These are phyloP conservation scores for Branchinecta sandiegonensis DNA, from an alignment of 2,888 invertebrate species.

Conservation along the genomic window DNA sequence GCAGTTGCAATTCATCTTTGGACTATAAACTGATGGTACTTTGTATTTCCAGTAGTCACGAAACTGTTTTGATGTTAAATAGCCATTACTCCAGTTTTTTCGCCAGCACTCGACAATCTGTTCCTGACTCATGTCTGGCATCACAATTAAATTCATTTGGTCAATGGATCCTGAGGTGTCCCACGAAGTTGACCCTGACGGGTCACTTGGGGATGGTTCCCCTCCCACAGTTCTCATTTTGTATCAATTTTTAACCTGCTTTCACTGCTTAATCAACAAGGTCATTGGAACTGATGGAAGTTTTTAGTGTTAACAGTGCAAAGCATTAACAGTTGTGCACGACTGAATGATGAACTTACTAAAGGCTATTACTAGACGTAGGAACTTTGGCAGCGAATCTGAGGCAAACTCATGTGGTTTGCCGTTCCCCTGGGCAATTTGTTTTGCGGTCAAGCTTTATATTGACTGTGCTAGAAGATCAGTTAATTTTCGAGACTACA, in stretches of 20 bases:
- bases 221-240: conserved; percentile 14
- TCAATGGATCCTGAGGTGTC: background rate
- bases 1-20: conserved; percentile 52
- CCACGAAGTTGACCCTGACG: background rate
- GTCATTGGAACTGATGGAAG: too few relatives aligned
- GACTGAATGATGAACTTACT: too few relatives aligned
- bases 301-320: too few relatives aligned
- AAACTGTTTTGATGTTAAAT: conserved; percentile 47
- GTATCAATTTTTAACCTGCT: background rate
- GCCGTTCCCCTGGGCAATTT: too few relatives aligned
- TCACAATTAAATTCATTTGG: background rate
- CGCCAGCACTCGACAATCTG: conserved; percentile 41
- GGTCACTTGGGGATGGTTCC: background rate
- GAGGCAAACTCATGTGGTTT: too few relatives aligned
- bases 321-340: too few relatives aligned
- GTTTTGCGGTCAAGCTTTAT: too few relatives aligned
- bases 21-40: conserved; percentile 57
- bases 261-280: too few relatives aligned
- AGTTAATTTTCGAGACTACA: too few relatives aligned
- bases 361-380: too few relatives aligned
- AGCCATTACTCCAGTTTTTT: conserved; percentile 44
- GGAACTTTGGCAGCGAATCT: too few relatives aligned
- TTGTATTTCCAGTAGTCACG: conserved; percentile 55
- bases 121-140: background rate
- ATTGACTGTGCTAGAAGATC: too few relatives aligned